These are phyloP conservation scores for Drosophila monieri DNA, from an alignment of 2,888 invertebrate genomes.

Conservation along the genomic window DNA sequence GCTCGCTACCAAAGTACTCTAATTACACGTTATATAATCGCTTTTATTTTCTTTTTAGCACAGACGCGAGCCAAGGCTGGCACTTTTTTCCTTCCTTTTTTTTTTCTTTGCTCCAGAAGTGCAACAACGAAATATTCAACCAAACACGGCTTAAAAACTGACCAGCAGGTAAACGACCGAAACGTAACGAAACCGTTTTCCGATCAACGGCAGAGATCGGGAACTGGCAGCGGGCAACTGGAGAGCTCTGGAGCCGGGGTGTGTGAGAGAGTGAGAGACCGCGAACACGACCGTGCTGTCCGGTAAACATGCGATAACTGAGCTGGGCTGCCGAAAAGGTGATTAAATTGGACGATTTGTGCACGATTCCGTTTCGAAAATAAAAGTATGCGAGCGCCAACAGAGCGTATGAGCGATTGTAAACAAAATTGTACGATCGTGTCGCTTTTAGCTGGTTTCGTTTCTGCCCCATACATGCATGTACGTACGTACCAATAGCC, in stretches of 20 bases:
- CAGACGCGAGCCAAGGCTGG: constrained; percentile 38
- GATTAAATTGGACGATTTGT: constrained; percentile 69
- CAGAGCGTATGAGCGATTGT: constrained; percentile 28
- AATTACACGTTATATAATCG: constrained; percentile 72
- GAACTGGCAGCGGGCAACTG: background rate
- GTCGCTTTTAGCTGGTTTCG: constrained; percentile 15
- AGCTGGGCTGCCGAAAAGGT: constrained; percentile 63
- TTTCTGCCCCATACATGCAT: background rate
- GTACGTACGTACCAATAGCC: background rate
- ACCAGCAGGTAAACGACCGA: constrained; percentile 47
- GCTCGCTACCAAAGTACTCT: constrained; percentile 46
- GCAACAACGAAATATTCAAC: background rate
- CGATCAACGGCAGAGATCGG: constrained; percentile 13
- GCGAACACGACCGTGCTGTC: constrained; percentile 63
- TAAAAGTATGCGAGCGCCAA: constrained; percentile 53
- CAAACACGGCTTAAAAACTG: constrained; percentile 25
- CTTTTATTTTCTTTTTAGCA: constrained; percentile 56
- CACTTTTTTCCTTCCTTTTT: background rate
- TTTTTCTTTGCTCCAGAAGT: constrained; percentile 8
- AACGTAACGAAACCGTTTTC: constrained; percentile 24
- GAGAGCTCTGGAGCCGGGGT: constrained; percentile 11
- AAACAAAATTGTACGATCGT: constrained; percentile 31
- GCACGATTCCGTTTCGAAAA: constrained; percentile 60
- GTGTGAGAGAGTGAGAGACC: constrained; percentile 20
- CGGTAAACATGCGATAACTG: constrained; percentile 71